These are phyloP conservation scores for Phthorimaea operculella DNA, from an alignment of 1,140 invertebrate genomes.

Conservation along the genomic window DNA sequence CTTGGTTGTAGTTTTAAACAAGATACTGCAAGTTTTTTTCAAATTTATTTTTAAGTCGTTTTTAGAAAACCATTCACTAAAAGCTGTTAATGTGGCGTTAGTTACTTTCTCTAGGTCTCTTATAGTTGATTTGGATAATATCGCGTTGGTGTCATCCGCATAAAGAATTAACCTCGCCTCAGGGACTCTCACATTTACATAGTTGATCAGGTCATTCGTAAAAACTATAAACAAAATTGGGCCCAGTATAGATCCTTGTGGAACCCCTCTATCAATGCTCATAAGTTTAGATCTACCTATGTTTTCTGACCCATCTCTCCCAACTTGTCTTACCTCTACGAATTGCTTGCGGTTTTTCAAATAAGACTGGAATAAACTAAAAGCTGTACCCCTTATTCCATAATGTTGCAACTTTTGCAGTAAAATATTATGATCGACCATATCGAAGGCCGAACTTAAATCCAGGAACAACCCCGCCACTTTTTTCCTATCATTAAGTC, in stretches of 20 bases:
- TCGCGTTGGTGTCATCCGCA: background rate
- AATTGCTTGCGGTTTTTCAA: background rate
- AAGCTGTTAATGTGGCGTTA: background rate
- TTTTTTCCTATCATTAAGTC: background rate
- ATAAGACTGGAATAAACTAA: background rate
- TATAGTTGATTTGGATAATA: background rate
- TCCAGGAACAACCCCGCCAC: background rate
- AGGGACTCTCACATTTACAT: background rate
- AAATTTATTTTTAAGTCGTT: background rate
- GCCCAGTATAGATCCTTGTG: background rate
- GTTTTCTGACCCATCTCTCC: background rate
- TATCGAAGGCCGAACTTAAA: background rate
- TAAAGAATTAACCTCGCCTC: background rate
- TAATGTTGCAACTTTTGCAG: background rate
- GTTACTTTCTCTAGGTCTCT: background rate
- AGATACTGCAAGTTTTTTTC: background rate
- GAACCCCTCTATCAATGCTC: background rate
- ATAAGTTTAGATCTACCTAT: background rate
- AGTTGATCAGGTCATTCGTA: background rate
- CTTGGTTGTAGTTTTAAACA: background rate
- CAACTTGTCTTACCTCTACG: background rate
- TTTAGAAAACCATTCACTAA: background rate
- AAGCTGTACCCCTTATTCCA: background rate
- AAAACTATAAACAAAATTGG: background rate
- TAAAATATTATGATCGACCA: background rate